Evolutionary conservation across 2,888 invertebrate genomes (phyloP).

Genomic region (Mythimna albipuncta): DNA sequence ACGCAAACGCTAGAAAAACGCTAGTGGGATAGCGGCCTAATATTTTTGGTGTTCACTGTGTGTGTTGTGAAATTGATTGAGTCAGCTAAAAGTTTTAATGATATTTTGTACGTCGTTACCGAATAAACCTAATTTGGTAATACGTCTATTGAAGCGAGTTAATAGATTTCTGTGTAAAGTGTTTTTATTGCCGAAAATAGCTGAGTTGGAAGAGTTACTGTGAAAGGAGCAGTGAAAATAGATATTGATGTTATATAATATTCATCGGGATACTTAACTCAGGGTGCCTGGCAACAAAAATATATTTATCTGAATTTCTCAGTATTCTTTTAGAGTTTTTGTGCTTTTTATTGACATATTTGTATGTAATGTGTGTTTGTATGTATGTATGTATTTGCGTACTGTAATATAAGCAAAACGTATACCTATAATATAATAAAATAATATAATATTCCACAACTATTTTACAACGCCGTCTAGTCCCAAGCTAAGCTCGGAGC

Average conservation of each 20-base stretch:
- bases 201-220: not conserved
- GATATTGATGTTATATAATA: not conserved
- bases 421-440: no score
- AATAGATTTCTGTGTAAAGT: not conserved
- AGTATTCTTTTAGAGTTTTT: not conserved
- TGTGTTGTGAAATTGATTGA: constrained; percentile 41
- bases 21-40: constrained; percentile 1
- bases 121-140: not conserved
- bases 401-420: no score
- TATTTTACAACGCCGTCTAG: no score
- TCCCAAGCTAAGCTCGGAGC: no score
- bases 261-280: not conserved
- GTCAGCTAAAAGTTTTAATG: constrained; percentile 33
- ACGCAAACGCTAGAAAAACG: no score
- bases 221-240: not conserved
- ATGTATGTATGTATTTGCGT: no score
- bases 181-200: not conserved
- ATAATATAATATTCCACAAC: no score
- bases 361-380: no score
- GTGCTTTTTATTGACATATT: no score
- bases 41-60: constrained; percentile 36
- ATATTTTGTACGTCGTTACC: constrained; percentile 31
- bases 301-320: not conserved
- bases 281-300: not conserved
- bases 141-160: not conserved